Conservation (phyloP, 2,113 vertebrate species). For the Halcyon senegalensis region DNA sequence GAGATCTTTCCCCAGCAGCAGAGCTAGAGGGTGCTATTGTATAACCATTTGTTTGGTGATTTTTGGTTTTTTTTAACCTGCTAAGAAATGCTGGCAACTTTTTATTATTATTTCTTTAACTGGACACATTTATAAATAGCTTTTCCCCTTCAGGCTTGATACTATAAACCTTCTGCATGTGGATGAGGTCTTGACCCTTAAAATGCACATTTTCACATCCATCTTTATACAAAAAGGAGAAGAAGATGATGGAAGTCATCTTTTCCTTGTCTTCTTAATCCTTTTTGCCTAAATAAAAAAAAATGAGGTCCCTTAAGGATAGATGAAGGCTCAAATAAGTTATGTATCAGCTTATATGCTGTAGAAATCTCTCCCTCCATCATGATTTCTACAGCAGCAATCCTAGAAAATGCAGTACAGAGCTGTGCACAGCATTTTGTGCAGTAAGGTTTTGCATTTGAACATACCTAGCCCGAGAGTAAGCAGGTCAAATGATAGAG, state of each 20-base stretch:
- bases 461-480: neutral
- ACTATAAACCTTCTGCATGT: neutral
- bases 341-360: neutral
- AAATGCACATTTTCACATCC: neutral
- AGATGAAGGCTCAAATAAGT: neutral
- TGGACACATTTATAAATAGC: neutral
- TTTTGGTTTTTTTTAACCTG: neutral
- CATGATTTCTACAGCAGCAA: neutral
- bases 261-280: neutral
- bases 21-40: constrained; percentile 67
- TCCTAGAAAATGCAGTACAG: neutral
- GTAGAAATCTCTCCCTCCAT: neutral
- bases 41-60: neutral
- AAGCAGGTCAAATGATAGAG: neutral
- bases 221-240: neutral
- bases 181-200: neutral
- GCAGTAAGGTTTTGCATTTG: neutral
- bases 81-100: neutral
- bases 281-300: neutral
- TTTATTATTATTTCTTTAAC: neutral
- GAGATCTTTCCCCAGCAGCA: neutral
- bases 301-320: neutral
- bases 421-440: neutral
- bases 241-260: neutral
- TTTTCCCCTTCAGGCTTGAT: neutral